Evolutionary conservation across 2,888 invertebrate genomes (phyloP), one percentile per base, ranked within the genome.

Genomic region (Nomada fabriciana): DNA sequence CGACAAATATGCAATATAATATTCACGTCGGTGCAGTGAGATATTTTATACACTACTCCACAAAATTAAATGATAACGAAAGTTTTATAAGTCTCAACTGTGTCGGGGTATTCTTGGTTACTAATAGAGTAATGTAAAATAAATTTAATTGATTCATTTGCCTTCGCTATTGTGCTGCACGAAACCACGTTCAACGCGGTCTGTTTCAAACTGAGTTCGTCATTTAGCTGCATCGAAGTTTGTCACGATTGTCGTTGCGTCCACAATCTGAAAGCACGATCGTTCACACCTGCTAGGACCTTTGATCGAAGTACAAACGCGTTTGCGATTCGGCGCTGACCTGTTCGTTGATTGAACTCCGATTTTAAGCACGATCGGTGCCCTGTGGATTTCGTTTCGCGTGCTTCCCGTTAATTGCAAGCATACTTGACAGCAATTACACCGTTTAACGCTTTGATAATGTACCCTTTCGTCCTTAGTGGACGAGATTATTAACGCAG

Each of bases 281-380:
- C 53, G 43, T 59, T 70, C 55, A 43, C 60, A 65, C 68, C 65
- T 72, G 36, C 68, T 55, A 57, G 47, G 18, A 43, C 65, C 69
- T 73, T 77, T 83, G 72, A 77, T 77, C 73, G 52, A 57, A n/a
- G 60, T 25, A 53, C 61, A 77, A 72, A 72, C 55, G 57, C 53
- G 29, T 61, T 79, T 52, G 47, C 55, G 55, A 67, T 42, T 50
- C 60, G 43, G 10, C 13, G 15, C 50, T 18, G 47, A 23, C 25
- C 60, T 57, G 42, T 73, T 74, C 57, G 73, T 59, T 15, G 43
- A 71, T 71, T 63, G 53, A 50, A 60, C 68, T 71, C 57, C 50
- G 75, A 71, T 83, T 83, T 77, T 70, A 84, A 76, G 55, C 80
- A 50, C 67, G 61, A 76, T 67, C 63, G 36, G 23, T 23, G 52